Percentiles rank a stretch among this genome's conserved stretches.
These are phyloP conservation scores for Trachelus stipa DNA, from an alignment of 2,888 invertebrate species.

Conservation along the genomic window DNA sequence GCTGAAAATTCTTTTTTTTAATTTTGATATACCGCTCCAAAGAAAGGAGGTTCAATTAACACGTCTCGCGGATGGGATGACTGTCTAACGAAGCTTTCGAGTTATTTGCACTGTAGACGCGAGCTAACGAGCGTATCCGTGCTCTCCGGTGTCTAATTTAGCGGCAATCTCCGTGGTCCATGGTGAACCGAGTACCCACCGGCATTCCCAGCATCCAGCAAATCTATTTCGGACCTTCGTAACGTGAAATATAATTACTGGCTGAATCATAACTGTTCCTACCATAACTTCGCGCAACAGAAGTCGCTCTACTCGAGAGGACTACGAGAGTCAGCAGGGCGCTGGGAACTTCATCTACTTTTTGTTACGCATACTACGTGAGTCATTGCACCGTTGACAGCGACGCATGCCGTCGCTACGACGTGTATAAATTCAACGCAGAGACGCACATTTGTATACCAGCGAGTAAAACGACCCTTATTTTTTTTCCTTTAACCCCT, in stretches of 20 bases:
- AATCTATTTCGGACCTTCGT: constrained; percentile 33
- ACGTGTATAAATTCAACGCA: constrained; percentile 18
- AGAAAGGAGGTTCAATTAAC: background rate
- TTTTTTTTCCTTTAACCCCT: background rate
- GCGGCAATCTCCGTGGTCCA: constrained; percentile 17
- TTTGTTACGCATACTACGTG: constrained; percentile 27
- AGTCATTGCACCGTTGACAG: constrained; percentile 51
- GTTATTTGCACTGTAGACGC: constrained; percentile 5
- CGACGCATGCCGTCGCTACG: constrained; percentile 26
- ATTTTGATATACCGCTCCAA: too few species aligned
- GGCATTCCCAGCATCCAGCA: constrained; percentile 27
- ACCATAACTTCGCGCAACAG: constrained; percentile 15
- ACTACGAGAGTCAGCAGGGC: constrained; percentile 4
- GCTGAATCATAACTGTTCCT: constrained; percentile 40
- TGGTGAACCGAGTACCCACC: background rate
- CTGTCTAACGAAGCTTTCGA: background rate
- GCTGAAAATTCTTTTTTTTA: too few species aligned
- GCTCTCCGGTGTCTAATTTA: constrained; percentile 27
- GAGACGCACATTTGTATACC: background rate
- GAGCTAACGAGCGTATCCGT: constrained; percentile 33
- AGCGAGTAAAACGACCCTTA: background rate
- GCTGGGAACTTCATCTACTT: constrained; percentile 7
- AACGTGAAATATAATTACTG: constrained; percentile 40
- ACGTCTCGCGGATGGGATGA: background rate
- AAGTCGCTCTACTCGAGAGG: background rate